Evolutionary conservation across 1,140 invertebrate species (phyloP).

Genomic region (Monochamus saltuarius): DNA sequence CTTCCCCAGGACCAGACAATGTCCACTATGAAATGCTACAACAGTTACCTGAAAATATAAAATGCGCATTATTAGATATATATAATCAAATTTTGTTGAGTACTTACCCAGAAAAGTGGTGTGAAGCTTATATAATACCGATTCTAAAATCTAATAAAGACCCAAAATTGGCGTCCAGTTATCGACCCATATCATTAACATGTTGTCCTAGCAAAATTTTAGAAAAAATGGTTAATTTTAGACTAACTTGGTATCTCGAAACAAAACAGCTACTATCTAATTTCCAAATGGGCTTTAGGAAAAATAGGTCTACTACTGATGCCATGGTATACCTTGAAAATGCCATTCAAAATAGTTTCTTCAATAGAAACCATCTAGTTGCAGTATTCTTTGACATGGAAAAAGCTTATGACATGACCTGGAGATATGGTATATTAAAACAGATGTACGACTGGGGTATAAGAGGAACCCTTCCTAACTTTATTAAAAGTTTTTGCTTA

Average conservation of each 20-base stretch:
- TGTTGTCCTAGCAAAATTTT: conserved; percentile 19
- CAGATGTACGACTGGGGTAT: conserved; percentile 24
- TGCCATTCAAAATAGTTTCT: conserved; percentile 19
- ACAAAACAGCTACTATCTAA: conserved; percentile 3
- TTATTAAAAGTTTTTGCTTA: conserved; percentile 20
- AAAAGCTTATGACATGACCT: conserved; percentile 29
- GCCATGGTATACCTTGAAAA: conserved; percentile 13
- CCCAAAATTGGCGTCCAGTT: background rate
- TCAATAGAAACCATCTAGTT: conserved; percentile 5
- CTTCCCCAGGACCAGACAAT: no score
- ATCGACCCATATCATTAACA: conserved; percentile 18
- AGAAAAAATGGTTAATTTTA: conserved; percentile 21
- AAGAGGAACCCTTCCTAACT: conserved; percentile 12
- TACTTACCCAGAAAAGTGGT: conserved; percentile 5
- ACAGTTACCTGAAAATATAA: no score
- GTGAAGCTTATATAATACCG: conserved; percentile 15
- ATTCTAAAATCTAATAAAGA: conserved; percentile 16
- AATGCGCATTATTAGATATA: conserved; percentile 3
- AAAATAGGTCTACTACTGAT: conserved; percentile 21
- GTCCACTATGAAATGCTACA: no score
- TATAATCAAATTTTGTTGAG: conserved; percentile 2
- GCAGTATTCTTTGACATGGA: conserved; percentile 28
- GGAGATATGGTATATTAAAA: conserved; percentile 25
- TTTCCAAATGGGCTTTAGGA: conserved; percentile 12
- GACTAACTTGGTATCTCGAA: conserved; percentile 20